phyloP scores from a whole-genome alignment of 2,113 vertebrate species.

The Echinops telfairi region DNA sequence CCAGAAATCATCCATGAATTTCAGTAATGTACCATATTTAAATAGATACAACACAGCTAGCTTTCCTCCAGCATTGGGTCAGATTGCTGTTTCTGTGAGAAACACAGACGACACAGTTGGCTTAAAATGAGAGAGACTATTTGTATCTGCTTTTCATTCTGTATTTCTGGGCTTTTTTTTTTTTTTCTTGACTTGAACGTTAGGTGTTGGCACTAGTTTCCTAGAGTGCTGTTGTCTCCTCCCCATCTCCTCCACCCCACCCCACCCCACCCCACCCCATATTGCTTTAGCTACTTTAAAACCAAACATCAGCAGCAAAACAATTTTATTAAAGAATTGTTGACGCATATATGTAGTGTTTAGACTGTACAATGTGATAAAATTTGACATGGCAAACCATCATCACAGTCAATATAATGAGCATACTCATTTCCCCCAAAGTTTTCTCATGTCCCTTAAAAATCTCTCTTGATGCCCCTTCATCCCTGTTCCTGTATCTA shows the following conservation, averaged over 20 bases:
- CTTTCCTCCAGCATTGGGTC: not conserved
- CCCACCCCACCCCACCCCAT: not conserved
- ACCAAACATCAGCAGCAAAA: not conserved
- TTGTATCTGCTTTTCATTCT: not conserved
- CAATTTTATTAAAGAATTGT: constrained; percentile 2
- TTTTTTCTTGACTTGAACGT: constrained; percentile 33
- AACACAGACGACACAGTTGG: constrained; percentile 4
- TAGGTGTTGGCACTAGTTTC: not conserved
- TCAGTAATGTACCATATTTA: not conserved
- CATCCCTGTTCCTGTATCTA: not conserved
- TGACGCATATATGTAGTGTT: not conserved
- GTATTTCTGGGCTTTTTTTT: constrained; percentile 46
- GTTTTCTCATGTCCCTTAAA: not conserved
- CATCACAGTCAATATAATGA: too few relatives aligned
- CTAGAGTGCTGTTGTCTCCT: not conserved
- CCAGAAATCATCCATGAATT: not conserved
- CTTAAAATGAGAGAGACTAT: constrained; percentile 1
- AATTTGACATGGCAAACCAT: too few relatives aligned
- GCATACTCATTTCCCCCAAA: not conserved
- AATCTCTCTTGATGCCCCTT: not conserved
- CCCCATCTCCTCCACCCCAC: too few relatives aligned
- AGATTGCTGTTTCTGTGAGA: constrained; percentile 9
- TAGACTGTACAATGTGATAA: not conserved
- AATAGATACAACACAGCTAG: not conserved
- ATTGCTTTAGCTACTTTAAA: constrained; percentile 11